Evolutionary conservation across 2,113 vertebrate species (phyloP).

Genomic region (Neofelis nebulosa): DNA sequence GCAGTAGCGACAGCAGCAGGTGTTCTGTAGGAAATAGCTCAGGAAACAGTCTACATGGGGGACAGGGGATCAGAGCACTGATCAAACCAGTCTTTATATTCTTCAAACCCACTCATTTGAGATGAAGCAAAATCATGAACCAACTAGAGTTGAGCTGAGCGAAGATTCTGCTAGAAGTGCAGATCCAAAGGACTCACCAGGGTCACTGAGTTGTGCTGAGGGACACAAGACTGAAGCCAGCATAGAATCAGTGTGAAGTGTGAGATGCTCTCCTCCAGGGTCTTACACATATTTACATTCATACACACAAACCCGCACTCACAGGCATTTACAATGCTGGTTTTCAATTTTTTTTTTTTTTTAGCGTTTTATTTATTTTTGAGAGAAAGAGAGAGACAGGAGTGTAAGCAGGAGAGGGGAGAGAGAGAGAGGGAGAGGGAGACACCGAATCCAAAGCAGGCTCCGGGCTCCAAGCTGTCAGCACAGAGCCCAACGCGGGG

Average conservation of each 20-base stretch:
- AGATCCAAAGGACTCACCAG: not conserved
- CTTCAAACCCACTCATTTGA: not conserved
- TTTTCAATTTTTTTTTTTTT: too few species aligned
- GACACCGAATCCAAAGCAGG: too few species aligned
- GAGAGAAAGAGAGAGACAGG: too few species aligned
- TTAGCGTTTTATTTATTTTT: too few species aligned
- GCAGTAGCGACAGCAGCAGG: not conserved
- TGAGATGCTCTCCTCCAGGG: not conserved
- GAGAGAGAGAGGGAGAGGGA: too few species aligned
- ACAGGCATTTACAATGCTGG: not conserved
- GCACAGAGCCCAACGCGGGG: too few species aligned
- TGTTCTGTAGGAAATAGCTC: not conserved
- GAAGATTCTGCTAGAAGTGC: not conserved
- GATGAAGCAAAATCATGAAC: not conserved
- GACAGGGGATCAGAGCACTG: not conserved
- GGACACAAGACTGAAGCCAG: not conserved
- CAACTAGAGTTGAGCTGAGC: not conserved
- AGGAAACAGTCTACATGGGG: not conserved
- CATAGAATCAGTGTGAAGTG: not conserved
- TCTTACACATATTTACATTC: not conserved
- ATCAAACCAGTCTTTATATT: not conserved
- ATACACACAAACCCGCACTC: not conserved
- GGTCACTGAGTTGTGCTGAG: not conserved
- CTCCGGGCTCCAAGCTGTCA: too few species aligned
- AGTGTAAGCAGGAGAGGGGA: too few species aligned